Evolutionary conservation across 2,113 vertebrate species (phyloP).

Genomic region (Laticauda laticaudata): DNA sequence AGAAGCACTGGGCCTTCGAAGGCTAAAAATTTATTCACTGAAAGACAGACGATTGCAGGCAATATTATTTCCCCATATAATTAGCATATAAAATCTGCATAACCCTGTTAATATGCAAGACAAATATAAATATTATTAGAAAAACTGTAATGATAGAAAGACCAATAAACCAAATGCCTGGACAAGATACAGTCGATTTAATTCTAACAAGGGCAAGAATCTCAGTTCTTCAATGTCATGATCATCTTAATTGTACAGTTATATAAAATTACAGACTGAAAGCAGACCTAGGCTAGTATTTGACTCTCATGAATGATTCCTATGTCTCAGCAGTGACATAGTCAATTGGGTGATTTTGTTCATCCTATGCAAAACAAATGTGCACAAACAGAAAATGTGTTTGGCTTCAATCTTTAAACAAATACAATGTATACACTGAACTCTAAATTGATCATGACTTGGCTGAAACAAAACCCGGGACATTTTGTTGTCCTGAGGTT

Average conservation of each 20-base stretch:
- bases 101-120: slow-evolving; percentile 20
- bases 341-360: neutral
- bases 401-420: neutral
- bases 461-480: neutral
- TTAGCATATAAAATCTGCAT: slow-evolving; percentile 29
- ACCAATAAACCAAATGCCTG: neutral
- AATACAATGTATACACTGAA: neutral
- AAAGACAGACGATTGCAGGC: slow-evolving; percentile 60
- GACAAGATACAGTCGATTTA: neutral
- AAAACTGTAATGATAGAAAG: neutral
- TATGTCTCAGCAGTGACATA: neutral
- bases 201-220: neutral
- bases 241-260: neutral
- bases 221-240: neutral
- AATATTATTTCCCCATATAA: slow-evolving; percentile 28
- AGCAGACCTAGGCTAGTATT: neutral
- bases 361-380: neutral
- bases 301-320: neutral
- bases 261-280: neutral
- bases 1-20: slow-evolving; percentile 86
- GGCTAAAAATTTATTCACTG: slow-evolving; percentile 85
- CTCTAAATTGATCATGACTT: neutral
- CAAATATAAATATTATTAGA: slow-evolving; percentile 19
- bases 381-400: neutral
- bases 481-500: neutral